Conservation (phyloP, 2,888 invertebrate genomes). For the Melieria crassipennis region DNA sequence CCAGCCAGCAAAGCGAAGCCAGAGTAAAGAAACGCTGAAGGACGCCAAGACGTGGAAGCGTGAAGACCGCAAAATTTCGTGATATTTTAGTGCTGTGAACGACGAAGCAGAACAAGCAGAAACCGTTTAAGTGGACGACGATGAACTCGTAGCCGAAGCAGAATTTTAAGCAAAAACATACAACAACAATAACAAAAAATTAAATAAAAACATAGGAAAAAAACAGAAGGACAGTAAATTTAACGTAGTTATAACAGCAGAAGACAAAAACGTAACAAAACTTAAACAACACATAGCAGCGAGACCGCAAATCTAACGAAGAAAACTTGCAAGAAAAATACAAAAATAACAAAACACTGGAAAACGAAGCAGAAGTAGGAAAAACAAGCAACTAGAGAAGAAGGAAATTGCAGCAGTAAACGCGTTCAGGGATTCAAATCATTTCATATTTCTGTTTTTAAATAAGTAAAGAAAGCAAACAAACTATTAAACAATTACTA, state of each 20-base stretch:
- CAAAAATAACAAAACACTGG: not conserved
- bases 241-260: not conserved
- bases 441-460: slow-evolving; percentile 21
- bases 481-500: not conserved
- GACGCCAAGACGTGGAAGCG: too few species aligned
- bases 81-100: slow-evolving; percentile 32
- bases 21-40: too few species aligned
- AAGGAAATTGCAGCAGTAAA: not conserved
- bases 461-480: slow-evolving; percentile 6
- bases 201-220: not conserved
- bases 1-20: too few species aligned
- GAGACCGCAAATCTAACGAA: too few species aligned
- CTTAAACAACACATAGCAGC: too few species aligned
- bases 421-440: slow-evolving; percentile 28
- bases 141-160: too few species aligned
- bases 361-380: not conserved
- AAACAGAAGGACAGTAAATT: not conserved
- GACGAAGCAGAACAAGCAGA: slow-evolving; percentile 10
- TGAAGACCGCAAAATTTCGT: slow-evolving; percentile 7
- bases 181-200: not conserved
- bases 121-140: not conserved
- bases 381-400: not conserved
- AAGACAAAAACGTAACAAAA: not conserved
- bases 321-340: too few species aligned
- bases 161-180: not conserved